Percentiles rank a stretch among this genome's conserved stretches.
phyloP scores from a whole-genome alignment of 2,888 invertebrate genomes.

The Athalia rosae region DNA sequence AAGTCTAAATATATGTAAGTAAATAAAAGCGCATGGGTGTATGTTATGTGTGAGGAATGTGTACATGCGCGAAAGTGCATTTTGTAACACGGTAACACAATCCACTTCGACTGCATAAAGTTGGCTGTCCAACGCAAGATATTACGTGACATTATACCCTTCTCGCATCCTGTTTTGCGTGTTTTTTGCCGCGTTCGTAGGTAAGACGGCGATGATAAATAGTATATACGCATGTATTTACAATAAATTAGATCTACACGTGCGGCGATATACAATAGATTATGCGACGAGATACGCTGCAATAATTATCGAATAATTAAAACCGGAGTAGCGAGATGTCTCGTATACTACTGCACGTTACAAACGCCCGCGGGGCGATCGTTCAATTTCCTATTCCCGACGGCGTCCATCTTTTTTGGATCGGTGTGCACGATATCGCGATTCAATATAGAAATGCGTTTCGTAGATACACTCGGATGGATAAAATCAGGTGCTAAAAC shows the following conservation, averaged over 20 bases:
- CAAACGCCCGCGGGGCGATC: background rate
- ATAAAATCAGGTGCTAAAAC: too few species aligned
- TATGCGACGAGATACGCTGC: too few species aligned
- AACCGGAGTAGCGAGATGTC: background rate
- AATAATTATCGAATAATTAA: background rate
- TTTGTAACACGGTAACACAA: constrained; percentile 42
- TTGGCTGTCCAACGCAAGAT: constrained; percentile 17
- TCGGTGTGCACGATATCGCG: too few species aligned
- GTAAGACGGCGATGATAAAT: constrained; percentile 16
- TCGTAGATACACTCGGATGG: too few species aligned
- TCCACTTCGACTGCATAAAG: constrained; percentile 40
- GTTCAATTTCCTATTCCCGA: too few species aligned
- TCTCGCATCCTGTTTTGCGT: constrained; percentile 30
- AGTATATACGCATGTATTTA: background rate
- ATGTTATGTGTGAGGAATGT: background rate
- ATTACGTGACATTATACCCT: constrained; percentile 44
- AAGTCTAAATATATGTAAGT: too few species aligned
- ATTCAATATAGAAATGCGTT: too few species aligned
- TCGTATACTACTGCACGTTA: background rate
- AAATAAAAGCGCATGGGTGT: too few species aligned
- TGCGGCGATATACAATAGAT: too few species aligned
- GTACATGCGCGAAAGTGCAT: constrained; percentile 1
- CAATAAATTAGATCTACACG: background rate
- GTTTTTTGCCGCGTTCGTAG: background rate
- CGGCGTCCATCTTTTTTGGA: too few species aligned